Conservation (phyloP, 2,888 invertebrate genomes). For the Cheilosia soror region DNA sequence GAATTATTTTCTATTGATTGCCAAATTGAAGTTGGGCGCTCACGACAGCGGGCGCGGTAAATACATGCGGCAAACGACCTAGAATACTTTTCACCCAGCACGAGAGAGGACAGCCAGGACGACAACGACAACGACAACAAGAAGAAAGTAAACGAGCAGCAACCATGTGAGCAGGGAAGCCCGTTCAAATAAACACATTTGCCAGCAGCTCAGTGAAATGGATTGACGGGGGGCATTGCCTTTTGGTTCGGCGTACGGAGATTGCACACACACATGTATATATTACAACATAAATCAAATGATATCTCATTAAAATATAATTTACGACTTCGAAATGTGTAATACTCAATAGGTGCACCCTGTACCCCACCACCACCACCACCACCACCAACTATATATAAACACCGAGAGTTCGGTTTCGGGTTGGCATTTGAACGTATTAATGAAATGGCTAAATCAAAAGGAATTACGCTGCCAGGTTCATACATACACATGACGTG, state of each 20-base stretch:
- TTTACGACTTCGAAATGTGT: slow-evolving; percentile 75
- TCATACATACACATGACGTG: slow-evolving; percentile 5
- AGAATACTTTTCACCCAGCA: slow-evolving; percentile 55
- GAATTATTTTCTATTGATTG: slow-evolving; percentile 75
- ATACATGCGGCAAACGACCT: slow-evolving; percentile 48
- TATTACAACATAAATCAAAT: slow-evolving; percentile 74
- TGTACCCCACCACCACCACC: not conserved
- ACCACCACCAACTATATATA: slow-evolving; percentile 31
- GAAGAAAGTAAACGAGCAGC: slow-evolving; percentile 17
- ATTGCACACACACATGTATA: slow-evolving; percentile 5
- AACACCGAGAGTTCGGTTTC: slow-evolving; percentile 36
- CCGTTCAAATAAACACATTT: slow-evolving; percentile 65
- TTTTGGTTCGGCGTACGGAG: slow-evolving; percentile 4
- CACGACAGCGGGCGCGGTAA: slow-evolving; percentile 30
- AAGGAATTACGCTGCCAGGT: slow-evolving; percentile 69
- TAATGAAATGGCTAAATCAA: slow-evolving; percentile 76
- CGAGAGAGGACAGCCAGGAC: slow-evolving; percentile 26
- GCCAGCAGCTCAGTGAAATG: slow-evolving; percentile 46
- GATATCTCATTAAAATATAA: slow-evolving; percentile 76
- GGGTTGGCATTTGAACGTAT: slow-evolving; percentile 71
- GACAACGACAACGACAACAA: slow-evolving; percentile 14
- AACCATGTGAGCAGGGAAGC: not conserved
- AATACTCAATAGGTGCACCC: slow-evolving; percentile 64
- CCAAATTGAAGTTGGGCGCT: slow-evolving; percentile 43
- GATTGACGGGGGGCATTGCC: slow-evolving; percentile 68